A percentile compares a stretch with the other conserved stretches of the same genome.
Conservation (phyloP, 2,888 invertebrate genomes). For the Polydrusus tereticollis region DNA sequence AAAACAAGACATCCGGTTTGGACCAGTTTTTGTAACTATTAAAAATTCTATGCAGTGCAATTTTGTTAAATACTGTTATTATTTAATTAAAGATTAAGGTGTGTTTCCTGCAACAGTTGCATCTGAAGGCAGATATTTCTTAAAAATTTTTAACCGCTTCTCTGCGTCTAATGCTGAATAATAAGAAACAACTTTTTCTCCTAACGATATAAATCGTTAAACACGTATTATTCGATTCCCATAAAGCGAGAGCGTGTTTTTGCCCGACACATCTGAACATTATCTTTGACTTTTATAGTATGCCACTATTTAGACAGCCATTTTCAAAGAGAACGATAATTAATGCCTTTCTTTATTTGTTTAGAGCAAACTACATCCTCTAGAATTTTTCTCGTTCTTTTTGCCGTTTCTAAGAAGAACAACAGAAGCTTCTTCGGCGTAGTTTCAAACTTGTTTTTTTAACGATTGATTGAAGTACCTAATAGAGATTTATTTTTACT, state of each 20-base stretch:
- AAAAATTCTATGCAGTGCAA: too few relatives aligned
- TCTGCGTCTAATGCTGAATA: neutral
- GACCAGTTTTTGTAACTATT: too few relatives aligned
- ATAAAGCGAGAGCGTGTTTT: constrained; percentile 11
- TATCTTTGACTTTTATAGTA: constrained; percentile 34
- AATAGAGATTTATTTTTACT: constrained; percentile 45
- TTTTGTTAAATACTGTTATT: neutral
- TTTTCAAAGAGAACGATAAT: constrained; percentile 37
- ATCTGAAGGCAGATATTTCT: neutral
- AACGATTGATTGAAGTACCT: constrained; percentile 39
- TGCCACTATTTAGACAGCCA: constrained; percentile 19
- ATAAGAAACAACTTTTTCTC: neutral
- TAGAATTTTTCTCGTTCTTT: constrained; percentile 15
- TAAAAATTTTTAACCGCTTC: neutral
- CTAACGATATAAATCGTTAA: neutral
- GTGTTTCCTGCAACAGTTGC: neutral
- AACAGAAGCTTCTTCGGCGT: constrained; percentile 33
- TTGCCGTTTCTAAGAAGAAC: constrained; percentile 36
- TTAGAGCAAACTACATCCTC: constrained; percentile 22
- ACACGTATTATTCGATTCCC: constrained; percentile 12
- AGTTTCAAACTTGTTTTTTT: constrained; percentile 34
- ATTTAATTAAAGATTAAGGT: neutral
- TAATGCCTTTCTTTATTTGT: constrained; percentile 36
- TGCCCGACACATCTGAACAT: constrained; percentile 15
- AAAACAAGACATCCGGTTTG: too few relatives aligned